Evolutionary conservation across 1,140 invertebrate species (phyloP), one percentile per base, ranked within the genome.

Genomic region (Solenopsis fugax): DNA sequence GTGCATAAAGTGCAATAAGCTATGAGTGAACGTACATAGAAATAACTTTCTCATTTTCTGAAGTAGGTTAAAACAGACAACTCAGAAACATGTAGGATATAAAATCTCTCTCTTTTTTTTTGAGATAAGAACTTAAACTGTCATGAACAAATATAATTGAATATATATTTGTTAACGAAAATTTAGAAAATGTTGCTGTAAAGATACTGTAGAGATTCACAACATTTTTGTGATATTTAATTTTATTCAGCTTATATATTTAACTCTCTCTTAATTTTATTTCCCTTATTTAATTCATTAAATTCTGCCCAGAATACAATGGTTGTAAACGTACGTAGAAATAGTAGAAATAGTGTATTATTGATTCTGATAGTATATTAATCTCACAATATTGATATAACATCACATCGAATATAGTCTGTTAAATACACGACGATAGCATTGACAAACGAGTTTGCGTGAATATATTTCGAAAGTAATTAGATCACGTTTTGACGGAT

Each of bases 401-500:
- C 37, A 45, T 62, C 13, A 21, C 54, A 62, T 60, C 34, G 7
- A 84, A 75, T 84, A 48, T 58, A 73, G 24, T 21, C n/a, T 50
- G 41, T 67, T 50, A 67, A 37, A 67, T 24, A 16, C 7, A 18
- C 9, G 16, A 60, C 24, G 18, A 45, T 60, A 29, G 24, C 54
- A 73, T 50, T 69, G 54, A 48, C 41, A 21, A 75, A 48, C 24
- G 34, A 52, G 60, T 54, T 37, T 69, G 64, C 16, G 67, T 24
- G 13, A 48, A 60, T 73, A 73, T 13, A 13, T 62, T 75, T 48
- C 24, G 5, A 62, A 73, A 73, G 13, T 84, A 84, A 84, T 84
- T 75, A 73, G 58, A 84, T 58, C 41, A 60, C 56, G n/a, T 84
- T 84, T 62, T 84, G 80, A 75, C 67, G 48, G 24, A 73, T 54